Conservation (phyloP, 2,888 invertebrate species). For the Lasius platythorax region DNA sequence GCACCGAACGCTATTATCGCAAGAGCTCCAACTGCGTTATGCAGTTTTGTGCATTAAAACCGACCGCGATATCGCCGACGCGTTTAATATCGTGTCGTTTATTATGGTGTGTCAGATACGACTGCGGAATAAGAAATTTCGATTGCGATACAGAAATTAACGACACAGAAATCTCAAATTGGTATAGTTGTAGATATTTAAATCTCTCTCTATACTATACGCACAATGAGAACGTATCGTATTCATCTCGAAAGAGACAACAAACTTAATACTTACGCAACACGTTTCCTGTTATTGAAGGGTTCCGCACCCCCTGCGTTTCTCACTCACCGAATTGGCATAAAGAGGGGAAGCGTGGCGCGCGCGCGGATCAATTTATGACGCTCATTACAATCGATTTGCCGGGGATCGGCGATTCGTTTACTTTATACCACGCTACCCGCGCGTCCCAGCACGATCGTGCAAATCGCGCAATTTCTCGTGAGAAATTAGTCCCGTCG, state of each 20-base stretch:
- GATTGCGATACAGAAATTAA: slow-evolving; percentile 12
- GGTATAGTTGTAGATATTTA: not conserved
- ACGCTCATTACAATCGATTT: slow-evolving; percentile 30
- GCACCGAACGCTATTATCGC: slow-evolving; percentile 52
- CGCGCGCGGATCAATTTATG: slow-evolving; percentile 25
- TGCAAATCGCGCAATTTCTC: slow-evolving; percentile 28
- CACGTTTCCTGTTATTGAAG: not conserved
- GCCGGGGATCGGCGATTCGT: slow-evolving; percentile 23
- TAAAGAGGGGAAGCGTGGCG: slow-evolving; percentile 23
- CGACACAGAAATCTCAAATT: not conserved
- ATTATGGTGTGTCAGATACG: slow-evolving; percentile 23
- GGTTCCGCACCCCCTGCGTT: not conserved
- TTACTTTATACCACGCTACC: not conserved
- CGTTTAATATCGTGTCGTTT: slow-evolving; percentile 42
- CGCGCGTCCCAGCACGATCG: not conserved
- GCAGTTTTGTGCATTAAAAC: slow-evolving; percentile 56
- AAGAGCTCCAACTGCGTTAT: slow-evolving; percentile 46
- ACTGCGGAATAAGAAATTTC: slow-evolving; percentile 33
- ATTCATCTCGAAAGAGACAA: not conserved
- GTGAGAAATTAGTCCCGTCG: slow-evolving; percentile 30
- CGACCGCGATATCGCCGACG: slow-evolving; percentile 38
- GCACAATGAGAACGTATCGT: not conserved
- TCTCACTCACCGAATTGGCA: slow-evolving; percentile 26
- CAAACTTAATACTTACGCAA: not conserved
- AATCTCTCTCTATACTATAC: not conserved